A percentile compares a stretch with the other conserved stretches of the same genome.
Conservation (phyloP, 2,888 invertebrate genomes). For the Drosophila setosimentum region DNA sequence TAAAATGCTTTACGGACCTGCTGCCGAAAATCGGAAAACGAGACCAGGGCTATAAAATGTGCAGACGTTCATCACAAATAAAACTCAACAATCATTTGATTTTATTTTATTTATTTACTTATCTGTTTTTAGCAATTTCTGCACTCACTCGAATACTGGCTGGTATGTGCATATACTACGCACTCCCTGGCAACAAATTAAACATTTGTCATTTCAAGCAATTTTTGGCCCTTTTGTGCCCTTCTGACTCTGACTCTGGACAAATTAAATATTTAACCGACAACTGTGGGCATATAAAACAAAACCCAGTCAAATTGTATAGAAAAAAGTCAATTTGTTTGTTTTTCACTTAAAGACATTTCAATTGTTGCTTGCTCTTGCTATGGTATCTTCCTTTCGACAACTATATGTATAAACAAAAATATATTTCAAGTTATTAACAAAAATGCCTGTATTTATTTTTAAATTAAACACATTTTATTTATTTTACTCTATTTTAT, state of each 20-base stretch:
- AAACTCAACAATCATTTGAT: slow-evolving; percentile 48
- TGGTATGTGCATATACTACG: slow-evolving; percentile 33
- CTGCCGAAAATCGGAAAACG: slow-evolving; percentile 42
- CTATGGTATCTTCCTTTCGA: not conserved
- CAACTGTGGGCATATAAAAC: slow-evolving; percentile 22
- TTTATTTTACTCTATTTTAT: slow-evolving; percentile 7
- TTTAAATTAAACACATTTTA: slow-evolving; percentile 9
- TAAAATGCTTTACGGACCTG: slow-evolving; percentile 50
- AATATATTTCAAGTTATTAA: not conserved
- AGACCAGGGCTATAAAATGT: slow-evolving; percentile 53
- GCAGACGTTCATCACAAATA: slow-evolving; percentile 48
- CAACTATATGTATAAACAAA: not conserved
- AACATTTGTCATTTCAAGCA: slow-evolving; percentile 71
- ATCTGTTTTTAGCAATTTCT: slow-evolving; percentile 39
- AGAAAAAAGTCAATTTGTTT: not conserved
- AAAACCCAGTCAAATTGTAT: slow-evolving; percentile 27
- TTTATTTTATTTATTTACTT: slow-evolving; percentile 61
- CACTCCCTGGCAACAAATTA: slow-evolving; percentile 68
- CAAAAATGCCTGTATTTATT: not conserved
- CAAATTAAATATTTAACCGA: slow-evolving; percentile 8
- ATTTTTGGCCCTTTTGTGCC: slow-evolving; percentile 30
- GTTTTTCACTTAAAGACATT: not conserved
- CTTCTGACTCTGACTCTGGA: slow-evolving; percentile 20
- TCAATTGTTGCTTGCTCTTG: not conserved
- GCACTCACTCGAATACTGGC: not conserved